Base-by-base conservation (phyloP, 2,797 vertebrate species). In the Pteronotus mesoamericanus region DNA sequence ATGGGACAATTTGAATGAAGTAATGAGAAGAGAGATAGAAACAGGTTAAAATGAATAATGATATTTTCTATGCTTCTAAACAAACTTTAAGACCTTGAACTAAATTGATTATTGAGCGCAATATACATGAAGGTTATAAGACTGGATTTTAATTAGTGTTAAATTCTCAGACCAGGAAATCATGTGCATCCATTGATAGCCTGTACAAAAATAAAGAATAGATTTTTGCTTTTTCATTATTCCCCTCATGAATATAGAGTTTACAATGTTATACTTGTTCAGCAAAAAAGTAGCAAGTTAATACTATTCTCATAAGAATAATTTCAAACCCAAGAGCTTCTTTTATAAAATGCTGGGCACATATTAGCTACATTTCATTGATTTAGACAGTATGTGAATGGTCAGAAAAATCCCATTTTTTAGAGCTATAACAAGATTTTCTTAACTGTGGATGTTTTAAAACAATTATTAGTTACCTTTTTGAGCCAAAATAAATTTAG, bases 361-460 rank as follows among this genome's bases (percentile, higher is more conserved):
- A 93, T 48, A 93, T 71, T 91, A 82, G 42, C 74, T 86, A 89
- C 44, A 69, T 95, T 92, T 90, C 97, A 98, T 96, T 97, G 96
- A 98, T 97, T 94, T 95, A 68, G 61, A 97, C 37, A 96, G 96
- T 82, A 71, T 87, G 82, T 78, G 72, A 93, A 39, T 89, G 97
- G 91, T 95, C 91, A 96, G 77, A 96, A 95, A 94, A 95, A 78
- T 39, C n/a, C 10, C 34, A 94, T 87, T 95, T 94, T 95, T 87
- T 90, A 94, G 84, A 89, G 78, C 42, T 96, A 29, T 89, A 96
- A 95, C 79, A 95, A 96, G 84, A 94, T 92, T 74, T 88, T 5
- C 53, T 90, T 80, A 94, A 93, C 37, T 68, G n/a, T 34, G 91
- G 66, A 82, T 94, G 22, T 75, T 97, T 96, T 88, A 91, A 96